Percentiles rank a stretch among this genome's conserved stretches.
These are phyloP conservation scores for Diceros bicornis DNA, from an alignment of 2,797 vertebrate genomes.

Conservation along the genomic window DNA sequence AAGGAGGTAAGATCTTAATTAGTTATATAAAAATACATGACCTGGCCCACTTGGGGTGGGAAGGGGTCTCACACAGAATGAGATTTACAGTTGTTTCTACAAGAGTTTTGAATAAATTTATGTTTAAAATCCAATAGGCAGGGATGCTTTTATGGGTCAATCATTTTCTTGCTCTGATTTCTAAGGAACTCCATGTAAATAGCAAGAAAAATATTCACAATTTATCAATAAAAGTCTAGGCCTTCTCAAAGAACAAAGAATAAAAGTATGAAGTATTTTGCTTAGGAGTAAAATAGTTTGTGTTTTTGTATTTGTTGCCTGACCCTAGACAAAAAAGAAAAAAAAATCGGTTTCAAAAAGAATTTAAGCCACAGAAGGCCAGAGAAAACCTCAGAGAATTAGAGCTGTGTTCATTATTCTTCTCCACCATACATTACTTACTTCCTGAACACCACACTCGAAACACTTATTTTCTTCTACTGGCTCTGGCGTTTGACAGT, in stretches of 20 bases:
- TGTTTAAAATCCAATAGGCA: conserved; percentile 22
- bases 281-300: conserved; percentile 19
- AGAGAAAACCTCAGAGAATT: conserved; percentile 55
- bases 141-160: background rate
- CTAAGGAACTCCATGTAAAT: background rate
- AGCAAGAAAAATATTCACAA: conserved; percentile 27
- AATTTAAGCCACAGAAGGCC: background rate
- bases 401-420: conserved; percentile 60
- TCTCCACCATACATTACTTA: conserved; percentile 89
- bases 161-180: conserved; percentile 26
- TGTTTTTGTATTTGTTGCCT: conserved; percentile 12
- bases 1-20: conserved; percentile 32
- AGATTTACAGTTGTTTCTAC: background rate
- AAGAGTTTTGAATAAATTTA: conserved; percentile 19
- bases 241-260: conserved; percentile 62
- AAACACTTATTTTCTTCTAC: conserved; percentile 99
- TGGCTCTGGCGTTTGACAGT: conserved; percentile 98
- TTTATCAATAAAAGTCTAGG: background rate
- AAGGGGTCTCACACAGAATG: background rate
- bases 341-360: background rate
- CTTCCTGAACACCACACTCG: conserved; percentile 99
- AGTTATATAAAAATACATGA: background rate
- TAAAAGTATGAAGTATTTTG: conserved; percentile 39
- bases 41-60: background rate
- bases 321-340: conserved; percentile 7